phyloP scores from a whole-genome alignment of 2,797 vertebrate species.

The Girardinus metallicus region DNA sequence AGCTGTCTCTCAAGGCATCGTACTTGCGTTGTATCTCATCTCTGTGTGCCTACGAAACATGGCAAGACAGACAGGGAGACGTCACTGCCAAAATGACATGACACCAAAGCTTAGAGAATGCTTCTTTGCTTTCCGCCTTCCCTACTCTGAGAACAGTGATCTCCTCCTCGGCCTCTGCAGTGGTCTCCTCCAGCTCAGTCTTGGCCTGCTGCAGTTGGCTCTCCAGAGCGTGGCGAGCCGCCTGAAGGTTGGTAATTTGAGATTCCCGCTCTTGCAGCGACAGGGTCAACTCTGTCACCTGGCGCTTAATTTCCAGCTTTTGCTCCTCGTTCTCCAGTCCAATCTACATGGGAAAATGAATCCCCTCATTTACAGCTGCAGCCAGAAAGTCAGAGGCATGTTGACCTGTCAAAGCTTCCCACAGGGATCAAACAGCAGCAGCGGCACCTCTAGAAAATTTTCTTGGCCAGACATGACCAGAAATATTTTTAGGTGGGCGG shows the following conservation, averaged over 20 bases:
- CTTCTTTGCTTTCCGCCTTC: conserved; percentile 17
- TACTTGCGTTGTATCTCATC: conserved; percentile 99
- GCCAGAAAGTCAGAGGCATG: conserved; percentile 8
- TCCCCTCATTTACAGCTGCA: not conserved
- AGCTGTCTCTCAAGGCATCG: conserved; percentile 98
- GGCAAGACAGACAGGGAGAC: conserved; percentile 41
- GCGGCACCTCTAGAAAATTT: not conserved
- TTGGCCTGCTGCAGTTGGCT: conserved; percentile 93
- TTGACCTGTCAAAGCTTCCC: conserved; percentile 14
- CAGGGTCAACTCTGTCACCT: conserved; percentile 92
- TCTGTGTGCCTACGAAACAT: conserved; percentile 90
- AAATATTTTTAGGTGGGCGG: too few species aligned
- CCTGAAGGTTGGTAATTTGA: conserved; percentile 91
- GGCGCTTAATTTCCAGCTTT: conserved; percentile 93
- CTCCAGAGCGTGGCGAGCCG: conserved; percentile 90
- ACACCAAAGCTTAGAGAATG: not conserved
- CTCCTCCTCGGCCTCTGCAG: conserved; percentile 95
- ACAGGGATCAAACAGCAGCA: conserved; percentile 11
- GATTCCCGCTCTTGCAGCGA: conserved; percentile 94
- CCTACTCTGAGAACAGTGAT: conserved; percentile 94
- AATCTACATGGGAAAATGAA: conserved; percentile 77
- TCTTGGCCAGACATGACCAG: too few species aligned
- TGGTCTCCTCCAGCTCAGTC: conserved; percentile 95
- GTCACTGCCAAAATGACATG: conserved; percentile 34
- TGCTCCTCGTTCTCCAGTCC: conserved; percentile 94